A percentile compares a stretch with the other conserved stretches of the same genome.
These are phyloP conservation scores for Trachymyrmex cornetzi DNA, from an alignment of 1,140 invertebrate species.

Conservation along the genomic window DNA sequence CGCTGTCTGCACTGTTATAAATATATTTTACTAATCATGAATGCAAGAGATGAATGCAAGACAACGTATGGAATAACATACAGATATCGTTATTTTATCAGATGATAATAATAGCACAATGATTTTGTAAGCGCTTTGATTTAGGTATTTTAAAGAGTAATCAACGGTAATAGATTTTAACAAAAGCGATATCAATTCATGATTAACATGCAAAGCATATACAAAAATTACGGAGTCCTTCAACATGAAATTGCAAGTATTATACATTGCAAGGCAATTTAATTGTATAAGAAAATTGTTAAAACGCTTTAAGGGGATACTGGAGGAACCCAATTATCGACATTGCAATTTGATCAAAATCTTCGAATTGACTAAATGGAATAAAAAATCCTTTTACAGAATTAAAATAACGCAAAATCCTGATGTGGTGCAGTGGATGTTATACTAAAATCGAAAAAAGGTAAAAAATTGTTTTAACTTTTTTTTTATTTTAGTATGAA, in stretches of 20 bases:
- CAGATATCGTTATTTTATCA: neutral
- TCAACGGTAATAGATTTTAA: slow-evolving; percentile 3
- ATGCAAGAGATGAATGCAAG: neutral
- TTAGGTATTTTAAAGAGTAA: neutral
- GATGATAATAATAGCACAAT: too few species aligned
- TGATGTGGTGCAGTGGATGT: too few species aligned
- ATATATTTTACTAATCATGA: neutral
- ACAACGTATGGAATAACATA: neutral
- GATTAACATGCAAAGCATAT: neutral
- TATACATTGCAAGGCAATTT: neutral
- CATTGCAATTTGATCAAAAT: too few species aligned
- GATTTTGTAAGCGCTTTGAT: neutral
- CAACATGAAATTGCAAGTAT: slow-evolving; percentile 4
- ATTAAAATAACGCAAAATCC: too few species aligned
- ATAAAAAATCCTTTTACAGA: too few species aligned
- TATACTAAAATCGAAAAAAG: too few species aligned
- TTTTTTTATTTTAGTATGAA: too few species aligned
- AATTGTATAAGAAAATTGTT: neutral
- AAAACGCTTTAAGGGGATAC: slow-evolving; percentile 11
- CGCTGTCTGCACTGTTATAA: too few species aligned
- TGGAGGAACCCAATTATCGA: too few species aligned
- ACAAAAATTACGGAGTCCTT: neutral
- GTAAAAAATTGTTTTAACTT: too few species aligned
- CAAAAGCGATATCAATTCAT: slow-evolving; percentile 16
- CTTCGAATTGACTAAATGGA: too few species aligned